Evolutionary conservation across 1,140 invertebrate species (phyloP).

Genomic region (Patella vulgata): DNA sequence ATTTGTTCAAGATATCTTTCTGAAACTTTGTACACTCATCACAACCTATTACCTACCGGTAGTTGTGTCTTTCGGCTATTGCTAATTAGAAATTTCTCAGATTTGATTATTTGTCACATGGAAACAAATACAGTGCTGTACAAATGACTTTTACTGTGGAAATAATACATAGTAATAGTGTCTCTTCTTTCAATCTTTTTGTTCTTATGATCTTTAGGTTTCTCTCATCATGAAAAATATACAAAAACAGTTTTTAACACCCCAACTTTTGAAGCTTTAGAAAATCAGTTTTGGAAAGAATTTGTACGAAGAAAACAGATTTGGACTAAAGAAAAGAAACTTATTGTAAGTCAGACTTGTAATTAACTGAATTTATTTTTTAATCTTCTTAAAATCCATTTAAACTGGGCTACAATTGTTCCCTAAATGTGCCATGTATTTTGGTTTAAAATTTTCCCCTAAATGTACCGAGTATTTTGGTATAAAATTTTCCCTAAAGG

Average conservation of each 20-base stretch:
- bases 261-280: slow-evolving; percentile 53
- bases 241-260: slow-evolving; percentile 54
- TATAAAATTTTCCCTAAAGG: slow-evolving; percentile 13
- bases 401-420: background rate
- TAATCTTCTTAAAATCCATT: background rate
- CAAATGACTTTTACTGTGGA: no score
- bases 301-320: slow-evolving; percentile 43
- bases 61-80: no score
- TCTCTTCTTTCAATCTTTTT: no score
- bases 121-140: no score
- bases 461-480: background rate
- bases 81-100: no score
- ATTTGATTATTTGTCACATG: no score
- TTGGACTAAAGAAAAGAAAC: slow-evolving; percentile 34
- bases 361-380: background rate
- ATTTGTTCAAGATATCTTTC: no score
- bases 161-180: no score
- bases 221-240: slow-evolving; percentile 50
- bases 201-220: slow-evolving; percentile 46
- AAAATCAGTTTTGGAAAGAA: slow-evolving; percentile 54
- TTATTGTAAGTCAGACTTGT: slow-evolving; percentile 16
- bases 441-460: slow-evolving; percentile 8
- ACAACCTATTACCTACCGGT: no score
- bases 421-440: background rate
- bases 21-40: no score